Evolutionary conservation across 2,797 vertebrate genomes (phyloP).

Genomic region (Thunnus albacares): DNA sequence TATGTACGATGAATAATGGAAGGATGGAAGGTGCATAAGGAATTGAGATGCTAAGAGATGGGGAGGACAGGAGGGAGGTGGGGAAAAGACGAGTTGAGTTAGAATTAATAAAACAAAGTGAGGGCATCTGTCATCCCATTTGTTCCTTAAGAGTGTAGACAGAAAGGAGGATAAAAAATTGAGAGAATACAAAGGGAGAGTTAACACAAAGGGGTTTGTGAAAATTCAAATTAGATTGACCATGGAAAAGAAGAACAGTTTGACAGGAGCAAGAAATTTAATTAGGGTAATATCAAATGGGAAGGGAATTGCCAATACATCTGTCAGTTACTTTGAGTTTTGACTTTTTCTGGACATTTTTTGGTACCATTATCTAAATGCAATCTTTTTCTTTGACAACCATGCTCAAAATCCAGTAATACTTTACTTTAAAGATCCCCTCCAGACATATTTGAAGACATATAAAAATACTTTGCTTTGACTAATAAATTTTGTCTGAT

Average conservation of each 20-base stretch:
- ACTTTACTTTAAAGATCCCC: too few species aligned
- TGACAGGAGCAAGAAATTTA: conserved; percentile 44
- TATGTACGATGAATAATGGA: conserved; percentile 70
- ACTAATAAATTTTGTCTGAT: too few species aligned
- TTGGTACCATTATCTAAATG: background rate
- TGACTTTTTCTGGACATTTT: background rate
- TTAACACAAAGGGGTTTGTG: conserved; percentile 31
- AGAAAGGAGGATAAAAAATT: conserved; percentile 40
- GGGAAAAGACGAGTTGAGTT: conserved; percentile 45
- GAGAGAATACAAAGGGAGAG: conserved; percentile 33
- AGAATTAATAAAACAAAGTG: conserved; percentile 52
- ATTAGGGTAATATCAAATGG: conserved; percentile 45
- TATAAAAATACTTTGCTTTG: too few species aligned
- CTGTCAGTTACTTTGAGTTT: conserved; percentile 17
- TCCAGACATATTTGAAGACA: too few species aligned
- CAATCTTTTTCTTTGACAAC: background rate
- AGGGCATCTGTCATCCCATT: conserved; percentile 45
- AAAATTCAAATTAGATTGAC: conserved; percentile 53
- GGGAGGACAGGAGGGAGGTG: conserved; percentile 48
- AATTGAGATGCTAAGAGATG: conserved; percentile 60
- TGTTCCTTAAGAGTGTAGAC: conserved; percentile 42
- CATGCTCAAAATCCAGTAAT: too few species aligned
- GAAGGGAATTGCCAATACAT: conserved; percentile 11
- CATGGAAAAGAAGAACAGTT: conserved; percentile 33
- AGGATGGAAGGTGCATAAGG: conserved; percentile 49